Evolutionary conservation across 2,888 invertebrate species (phyloP), one percentile per base, ranked within the genome.

Genomic region (Pedicia rivosa): DNA sequence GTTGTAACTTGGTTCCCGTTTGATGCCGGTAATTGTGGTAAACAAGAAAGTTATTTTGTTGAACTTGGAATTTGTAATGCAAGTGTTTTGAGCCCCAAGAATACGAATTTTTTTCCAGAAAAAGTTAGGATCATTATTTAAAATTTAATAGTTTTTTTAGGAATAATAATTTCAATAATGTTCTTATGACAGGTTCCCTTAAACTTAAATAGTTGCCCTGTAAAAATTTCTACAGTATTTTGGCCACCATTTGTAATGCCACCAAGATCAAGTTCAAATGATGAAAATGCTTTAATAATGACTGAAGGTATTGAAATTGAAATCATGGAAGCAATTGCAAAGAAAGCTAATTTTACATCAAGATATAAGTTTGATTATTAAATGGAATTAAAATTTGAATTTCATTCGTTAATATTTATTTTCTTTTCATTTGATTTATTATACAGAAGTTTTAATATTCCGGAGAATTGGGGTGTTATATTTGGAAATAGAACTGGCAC

Each of bases 1-100:
- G n/a, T n/a, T n/a, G n/a, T n/a, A n/a, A n/a, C n/a, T 10, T 35
- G 35, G 35, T 35, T 25, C 17, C 35, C 35, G 5, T 35, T 35
- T 26, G 26, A 35, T 24, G 17, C 14, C 4, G 33, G 33, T 20
- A 24, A 35, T 17, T 35, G 35, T 25, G 35, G 35, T 5, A 24
- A 26, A n/a, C 27, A 25, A n/a, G 15, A 35, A 6, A 35, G 14
- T 14, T 8, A 35, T 12, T n/a, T 25, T 5, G n/a, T 35, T 17
- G 12, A 24, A 26, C n/a, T 24, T 4, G 35, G 25, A 6, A 16
- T 16, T 4, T 35, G 35, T 35, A n/a, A 15, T 3, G 15, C 12
- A 5, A 16, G 16, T 26, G 4, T 13, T 6, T n/a, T 35, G 5
- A 7, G 12, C 15, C 26, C 25, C 4, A 13, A 24, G 4, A 15